These are phyloP conservation scores for Arbacia lixula DNA, from an alignment of 53 echinoderm and acorn worm species.

Conservation along the genomic window DNA sequence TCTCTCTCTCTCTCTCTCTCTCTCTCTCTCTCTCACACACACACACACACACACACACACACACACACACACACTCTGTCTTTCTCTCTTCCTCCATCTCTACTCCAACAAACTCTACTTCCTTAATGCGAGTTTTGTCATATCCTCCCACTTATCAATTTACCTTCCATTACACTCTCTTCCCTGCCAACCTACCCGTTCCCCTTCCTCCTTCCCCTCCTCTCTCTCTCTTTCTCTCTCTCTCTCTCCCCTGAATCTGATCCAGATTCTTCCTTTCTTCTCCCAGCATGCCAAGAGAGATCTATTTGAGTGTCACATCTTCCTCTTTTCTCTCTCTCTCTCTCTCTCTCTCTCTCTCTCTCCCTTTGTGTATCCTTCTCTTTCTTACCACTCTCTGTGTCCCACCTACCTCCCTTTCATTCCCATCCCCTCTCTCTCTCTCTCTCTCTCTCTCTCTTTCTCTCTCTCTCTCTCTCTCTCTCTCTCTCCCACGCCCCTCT, in stretches of 20 bases:
- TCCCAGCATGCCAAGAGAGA: background rate
- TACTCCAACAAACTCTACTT: background rate
- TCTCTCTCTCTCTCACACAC: background rate
- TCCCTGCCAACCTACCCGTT: background rate
- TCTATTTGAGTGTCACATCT: background rate
- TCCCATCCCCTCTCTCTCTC: background rate
- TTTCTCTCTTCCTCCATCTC: background rate
- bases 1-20: background rate
- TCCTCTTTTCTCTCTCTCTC: background rate
- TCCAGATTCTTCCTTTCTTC: no score
- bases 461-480: background rate
- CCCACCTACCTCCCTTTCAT: background rate
- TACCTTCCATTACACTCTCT: background rate
- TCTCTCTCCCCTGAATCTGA: background rate
- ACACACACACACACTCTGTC: background rate
- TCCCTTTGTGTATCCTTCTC: background rate
- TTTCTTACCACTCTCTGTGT: background rate
- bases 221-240: background rate
- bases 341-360: background rate
- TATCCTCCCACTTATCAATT: background rate
- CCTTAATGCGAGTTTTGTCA: background rate
- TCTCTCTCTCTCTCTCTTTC: background rate
- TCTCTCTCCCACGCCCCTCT: slow-evolving; percentile 45
- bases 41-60: background rate
- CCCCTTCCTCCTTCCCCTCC: background rate